A percentile compares a stretch with the other conserved stretches of the same genome.
Evolutionary conservation across 2,113 vertebrate species (phyloP).

Genomic region (Bujurquina vittata): DNA sequence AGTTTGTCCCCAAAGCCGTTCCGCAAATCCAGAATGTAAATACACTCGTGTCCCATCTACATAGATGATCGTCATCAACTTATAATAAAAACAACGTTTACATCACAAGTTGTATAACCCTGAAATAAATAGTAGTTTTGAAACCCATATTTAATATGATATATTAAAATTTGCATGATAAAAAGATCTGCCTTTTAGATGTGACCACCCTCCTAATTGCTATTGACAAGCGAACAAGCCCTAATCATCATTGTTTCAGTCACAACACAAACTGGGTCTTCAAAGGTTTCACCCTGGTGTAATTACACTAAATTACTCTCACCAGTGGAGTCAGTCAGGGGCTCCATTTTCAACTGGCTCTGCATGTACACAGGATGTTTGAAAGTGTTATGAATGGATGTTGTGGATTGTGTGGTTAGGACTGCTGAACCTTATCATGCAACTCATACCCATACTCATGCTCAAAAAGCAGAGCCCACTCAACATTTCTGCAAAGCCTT

Average conservation of each 20-base stretch:
- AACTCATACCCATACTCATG: not conserved
- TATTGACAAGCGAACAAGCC: conserved; percentile 84
- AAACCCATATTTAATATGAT: not conserved
- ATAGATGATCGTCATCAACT: not conserved
- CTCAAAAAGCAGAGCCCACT: not conserved
- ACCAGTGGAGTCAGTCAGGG: conserved; percentile 40
- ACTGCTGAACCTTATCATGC: not conserved
- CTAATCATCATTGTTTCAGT: conserved; percentile 80
- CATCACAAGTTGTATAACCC: not conserved
- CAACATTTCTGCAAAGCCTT: not conserved
- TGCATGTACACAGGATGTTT: conserved; percentile 52
- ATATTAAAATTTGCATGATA: not conserved
- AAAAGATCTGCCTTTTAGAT: conserved; percentile 82
- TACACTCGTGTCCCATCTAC: conserved; percentile 8
- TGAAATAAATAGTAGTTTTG: not conserved
- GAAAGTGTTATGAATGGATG: conserved; percentile 12
- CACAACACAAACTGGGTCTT: conserved; percentile 80
- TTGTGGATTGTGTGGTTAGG: conserved; percentile 1
- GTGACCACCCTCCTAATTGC: conserved; percentile 79
- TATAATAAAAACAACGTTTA: not conserved
- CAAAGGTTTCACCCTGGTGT: conserved; percentile 82
- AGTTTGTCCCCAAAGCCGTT: conserved; percentile 35
- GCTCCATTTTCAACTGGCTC: conserved; percentile 11
- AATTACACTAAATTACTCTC: conserved; percentile 80
- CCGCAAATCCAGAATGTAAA: conserved; percentile 49